Base-by-base conservation (phyloP, 2,797 vertebrate species). In the Crocidura indochinensis region DNA sequence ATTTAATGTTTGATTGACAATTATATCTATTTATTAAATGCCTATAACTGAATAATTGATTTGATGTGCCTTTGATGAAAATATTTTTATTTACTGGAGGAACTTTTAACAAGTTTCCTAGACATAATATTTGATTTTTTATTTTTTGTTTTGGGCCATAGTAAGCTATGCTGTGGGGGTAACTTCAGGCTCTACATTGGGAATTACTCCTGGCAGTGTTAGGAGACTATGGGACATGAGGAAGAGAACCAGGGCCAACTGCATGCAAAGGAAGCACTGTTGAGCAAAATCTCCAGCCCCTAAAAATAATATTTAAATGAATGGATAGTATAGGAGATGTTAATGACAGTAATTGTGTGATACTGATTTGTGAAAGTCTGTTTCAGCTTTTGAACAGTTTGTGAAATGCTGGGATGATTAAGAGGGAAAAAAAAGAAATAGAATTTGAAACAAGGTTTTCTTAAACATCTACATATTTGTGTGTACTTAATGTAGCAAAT, bases 341-440 rank as follows among this genome's bases (percentile, higher is more conserved):
- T 76, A 65, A 65, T 87, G 65, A 77, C 92, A 96, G 11, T 88
- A 87, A 15, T 73, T 92, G 90, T 68, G 64, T 51, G 29, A 44
- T 94, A 10, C 11, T 92, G 95, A 86, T 47, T 88, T 96, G 29
- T 92, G 88, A 84, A 79, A 78, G 27, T 46, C 15, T 53, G 22
- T 84, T 8, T 77, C 84, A 27, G 65, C 87, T 94, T 87, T 87
- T 84, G 60, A 92, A 68, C 87, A 94, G 51, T 93, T 93, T 82
- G 74, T 84, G 81, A 84, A 80, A 64, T 91, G 44, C 56, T 88
- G 29, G 65, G 24, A 31, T 84, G 68, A 80, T 83, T 90, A 60
- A 22, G 8, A 84, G 60, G 22, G 29, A 24, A 29, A 51, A 29
- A 68, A 56, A 56, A 73, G 56, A n/a, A 77, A 47, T 81, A 74